phyloP scores from a whole-genome alignment of 92 coral and sea anemone species.

The Isaurus tuberculatus region DNA sequence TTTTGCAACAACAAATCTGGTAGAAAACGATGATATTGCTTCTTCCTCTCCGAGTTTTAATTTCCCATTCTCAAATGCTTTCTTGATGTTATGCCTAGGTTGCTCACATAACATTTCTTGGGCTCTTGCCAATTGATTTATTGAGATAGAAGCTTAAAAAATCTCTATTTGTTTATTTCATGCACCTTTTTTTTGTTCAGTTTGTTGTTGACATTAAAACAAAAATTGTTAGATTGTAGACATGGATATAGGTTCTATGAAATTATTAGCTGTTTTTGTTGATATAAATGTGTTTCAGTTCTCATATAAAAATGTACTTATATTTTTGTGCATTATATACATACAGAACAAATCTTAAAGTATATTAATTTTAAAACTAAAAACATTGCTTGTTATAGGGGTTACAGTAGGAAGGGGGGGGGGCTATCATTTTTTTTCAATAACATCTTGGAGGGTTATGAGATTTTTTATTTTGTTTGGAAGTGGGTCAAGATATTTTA shows the following conservation, averaged over 20 bases:
- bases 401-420: neutral
- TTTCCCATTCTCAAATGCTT: constrained; percentile 14
- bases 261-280: neutral
- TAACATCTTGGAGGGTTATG: neutral
- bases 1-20: too few species aligned
- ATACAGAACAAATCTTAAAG: neutral
- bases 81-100: constrained; percentile 20
- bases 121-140: neutral
- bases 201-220: neutral
- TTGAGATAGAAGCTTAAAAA: neutral
- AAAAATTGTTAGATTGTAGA: neutral
- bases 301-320: neutral
- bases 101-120: neutral
- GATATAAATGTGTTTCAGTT: neutral
- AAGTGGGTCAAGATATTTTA: neutral
- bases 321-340: neutral
- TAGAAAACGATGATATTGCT: neutral
- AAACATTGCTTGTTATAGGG: constrained; percentile 4
- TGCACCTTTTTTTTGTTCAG: neutral
- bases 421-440: neutral
- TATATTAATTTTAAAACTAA: neutral
- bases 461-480: neutral
- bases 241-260: neutral
- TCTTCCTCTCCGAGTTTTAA: constrained; percentile 9
- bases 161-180: too few species aligned